These are phyloP conservation scores for Sitophilus oryzae DNA, from an alignment of 1,140 invertebrate genomes.

Conservation along the genomic window DNA sequence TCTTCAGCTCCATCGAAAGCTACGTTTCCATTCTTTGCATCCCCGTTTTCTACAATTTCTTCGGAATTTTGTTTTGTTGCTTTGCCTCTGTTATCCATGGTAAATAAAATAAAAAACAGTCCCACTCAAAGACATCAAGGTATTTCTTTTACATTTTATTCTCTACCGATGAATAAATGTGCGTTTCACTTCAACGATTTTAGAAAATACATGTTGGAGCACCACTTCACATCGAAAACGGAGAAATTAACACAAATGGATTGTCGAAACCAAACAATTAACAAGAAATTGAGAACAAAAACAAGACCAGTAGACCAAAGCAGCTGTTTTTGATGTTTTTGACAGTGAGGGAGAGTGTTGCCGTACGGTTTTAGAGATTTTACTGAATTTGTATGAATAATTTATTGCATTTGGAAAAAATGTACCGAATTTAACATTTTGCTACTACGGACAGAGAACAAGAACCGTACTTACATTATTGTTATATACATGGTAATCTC, in stretches of 20 bases:
- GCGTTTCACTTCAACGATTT: background rate
- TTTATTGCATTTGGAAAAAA: no score
- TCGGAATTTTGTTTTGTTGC: no score
- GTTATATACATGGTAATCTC: no score
- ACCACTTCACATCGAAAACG: slow-evolving; percentile 3
- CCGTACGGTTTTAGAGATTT: no score
- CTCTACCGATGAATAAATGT: background rate
- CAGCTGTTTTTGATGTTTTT: background rate
- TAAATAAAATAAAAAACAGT: background rate
- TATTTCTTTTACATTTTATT: background rate
- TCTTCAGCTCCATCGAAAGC: slow-evolving; percentile 34
- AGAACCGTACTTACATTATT: no score
- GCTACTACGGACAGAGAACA: no score
- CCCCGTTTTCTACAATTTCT: background rate
- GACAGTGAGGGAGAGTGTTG: no score
- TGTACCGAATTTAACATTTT: no score
- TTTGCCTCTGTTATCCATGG: background rate
- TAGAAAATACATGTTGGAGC: background rate
- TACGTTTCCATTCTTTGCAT: slow-evolving; percentile 21
- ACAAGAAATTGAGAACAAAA: background rate
- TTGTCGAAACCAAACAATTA: background rate
- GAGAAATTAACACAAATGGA: background rate
- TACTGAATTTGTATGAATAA: no score
- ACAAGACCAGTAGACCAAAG: background rate
- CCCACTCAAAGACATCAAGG: background rate